Evolutionary conservation across 2,888 invertebrate species (phyloP), one percentile per base, ranked within the genome.

Genomic region (Sarcophaga variegata): DNA sequence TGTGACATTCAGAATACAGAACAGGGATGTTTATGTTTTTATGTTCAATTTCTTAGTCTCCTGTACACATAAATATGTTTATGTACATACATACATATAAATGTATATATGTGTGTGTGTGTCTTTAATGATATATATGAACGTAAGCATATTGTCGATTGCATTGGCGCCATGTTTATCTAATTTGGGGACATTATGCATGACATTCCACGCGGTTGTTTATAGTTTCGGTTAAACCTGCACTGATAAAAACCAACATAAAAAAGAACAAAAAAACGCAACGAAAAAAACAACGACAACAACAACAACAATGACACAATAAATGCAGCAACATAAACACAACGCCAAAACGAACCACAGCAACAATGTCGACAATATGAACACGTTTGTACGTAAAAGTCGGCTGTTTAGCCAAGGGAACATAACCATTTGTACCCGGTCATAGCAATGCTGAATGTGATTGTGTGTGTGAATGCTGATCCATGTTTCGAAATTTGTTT

Each of bases 171-270:
- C 87, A 84, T 81, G 75, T 87, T 87, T 87, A 87, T 87, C 87
- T 87, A 87, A 87, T 87, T 87, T 83, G 92, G 93, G 93, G 93
- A 93, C 93, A 92, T 92, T 93, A 93, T 93, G 93, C 93, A 93
- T 93, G 93, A 93, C 93, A 93, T 93, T 93, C 93, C 92, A 92
- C 91, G 92, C 92, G 91, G 92, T 92, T 92, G 92, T 92, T 92
- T 92, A 92, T 92, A 92, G 92, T 91, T 92, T 92, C 92, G 92
- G 92, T 92, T 92, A 92, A 92, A 92, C 92, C 92, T 92, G 92
- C 92, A 92, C 91, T 92, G 92, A 92, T 92, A 92, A 92, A 54
- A 81, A 79, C 87, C 81, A 85, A 75, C 83, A 83, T 64, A 83
- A 77, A 83, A 54, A 54, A 60, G 76, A 81, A 77, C 66, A 78